Evolutionary conservation across 2,888 invertebrate species (phyloP), one percentile per base, ranked within the genome.

Genomic region (Tipula helvola): DNA sequence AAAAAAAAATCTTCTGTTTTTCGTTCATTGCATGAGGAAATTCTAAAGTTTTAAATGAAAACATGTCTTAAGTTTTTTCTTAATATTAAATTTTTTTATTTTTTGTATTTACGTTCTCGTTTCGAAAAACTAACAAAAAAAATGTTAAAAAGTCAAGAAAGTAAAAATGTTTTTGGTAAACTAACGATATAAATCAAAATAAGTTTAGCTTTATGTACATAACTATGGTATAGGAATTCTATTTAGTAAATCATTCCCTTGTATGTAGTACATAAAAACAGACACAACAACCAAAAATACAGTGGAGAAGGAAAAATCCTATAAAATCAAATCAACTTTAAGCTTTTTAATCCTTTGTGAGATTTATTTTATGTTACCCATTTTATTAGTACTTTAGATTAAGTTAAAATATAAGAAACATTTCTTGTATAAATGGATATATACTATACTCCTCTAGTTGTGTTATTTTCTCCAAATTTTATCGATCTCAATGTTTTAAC

Each of bases 171-270:
- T 71, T 39, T 71, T 71, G 71, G 71, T 71, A 71, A 71, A 71
- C 71, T 71, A 71, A 71, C 71, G 71, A 71, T 71, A 71, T 71
- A 71, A 71, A 71, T 71, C 71, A 71, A 71, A 71, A 71, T 71
- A 71, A 71, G 71, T 71, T 71, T 71, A 71, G 71, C 28, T 71
- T 71, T 71, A 71, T 71, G 71, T 71, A 71, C 52, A 44, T 44
- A 7, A 7, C 3, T 44, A 10, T 44, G 12, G 44, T 44, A 57
- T 2, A 16, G 52, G 16, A 57, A n/a, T 44, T 44, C 44, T 44
- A 3, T 10, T 3, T 44, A 12, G 44, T 12, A 44, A 10, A 44
- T 10, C 5, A 39, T 3, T 39, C 42, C 5, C 12, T 42, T 47
- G 8, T 52, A 52, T 52, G n/a, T 52, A 7, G 10, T 12, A 44